A percentile compares a stretch with the other conserved stretches of the same genome.
Conservation (phyloP, 2,797 vertebrate species). For the Graptemys geographica region DNA sequence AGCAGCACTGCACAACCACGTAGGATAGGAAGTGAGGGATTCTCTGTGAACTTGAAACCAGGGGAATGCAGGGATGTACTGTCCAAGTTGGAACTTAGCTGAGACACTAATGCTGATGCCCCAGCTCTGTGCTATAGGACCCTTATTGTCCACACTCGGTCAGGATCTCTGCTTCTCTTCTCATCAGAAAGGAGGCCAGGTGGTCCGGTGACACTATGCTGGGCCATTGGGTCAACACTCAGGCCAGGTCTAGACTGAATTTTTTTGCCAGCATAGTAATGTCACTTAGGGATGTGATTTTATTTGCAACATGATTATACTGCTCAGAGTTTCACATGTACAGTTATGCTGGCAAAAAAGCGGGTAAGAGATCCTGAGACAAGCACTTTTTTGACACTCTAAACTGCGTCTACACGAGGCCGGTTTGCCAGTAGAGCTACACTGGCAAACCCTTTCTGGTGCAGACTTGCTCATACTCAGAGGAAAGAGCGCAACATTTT, state of each 20-base stretch:
- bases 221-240: background rate
- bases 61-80: background rate
- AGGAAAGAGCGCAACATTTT: background rate
- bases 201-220: background rate
- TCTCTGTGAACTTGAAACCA: background rate
- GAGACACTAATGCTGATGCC: background rate
- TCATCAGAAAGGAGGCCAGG: too few species aligned
- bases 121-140: background rate
- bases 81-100: background rate
- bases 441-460: background rate
- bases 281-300: background rate
- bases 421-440: background rate
- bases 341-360: background rate
- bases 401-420: background rate
- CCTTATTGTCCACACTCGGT: background rate
- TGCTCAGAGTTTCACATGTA: background rate
- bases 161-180: background rate
- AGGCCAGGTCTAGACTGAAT: background rate
- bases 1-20: background rate
- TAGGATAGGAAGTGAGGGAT: background rate
- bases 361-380: background rate
- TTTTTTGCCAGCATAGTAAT: background rate
- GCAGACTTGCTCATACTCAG: background rate
- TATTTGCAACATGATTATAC: background rate
- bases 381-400: background rate